Evolutionary conservation across 2,113 vertebrate genomes (phyloP).

Genomic region (Aplodontia rufa): DNA sequence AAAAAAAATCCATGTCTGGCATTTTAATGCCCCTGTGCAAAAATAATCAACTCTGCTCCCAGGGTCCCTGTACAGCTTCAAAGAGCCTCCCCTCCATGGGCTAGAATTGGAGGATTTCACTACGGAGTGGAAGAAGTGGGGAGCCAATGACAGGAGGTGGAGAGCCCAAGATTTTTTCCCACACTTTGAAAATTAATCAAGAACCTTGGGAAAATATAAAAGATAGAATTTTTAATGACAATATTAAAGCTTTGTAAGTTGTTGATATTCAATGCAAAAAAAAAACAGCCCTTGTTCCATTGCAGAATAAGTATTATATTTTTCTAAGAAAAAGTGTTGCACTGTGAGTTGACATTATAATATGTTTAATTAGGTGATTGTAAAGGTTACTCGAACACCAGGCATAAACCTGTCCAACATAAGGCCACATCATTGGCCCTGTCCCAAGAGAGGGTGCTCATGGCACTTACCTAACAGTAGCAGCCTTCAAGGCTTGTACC

Average conservation of each 20-base stretch:
- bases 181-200: slow-evolving; percentile 61
- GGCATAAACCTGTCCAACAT: not conserved
- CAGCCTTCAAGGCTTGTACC: slow-evolving; percentile 47
- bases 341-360: not conserved
- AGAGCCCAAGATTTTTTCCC: slow-evolving; percentile 37
- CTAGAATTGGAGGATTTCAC: slow-evolving; percentile 9
- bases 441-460: not conserved
- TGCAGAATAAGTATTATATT: not conserved
- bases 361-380: slow-evolving; percentile 62
- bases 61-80: slow-evolving; percentile 32
- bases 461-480: slow-evolving; percentile 20
- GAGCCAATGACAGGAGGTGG: not conserved
- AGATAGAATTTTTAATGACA: not conserved
- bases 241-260: slow-evolving; percentile 13
- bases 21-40: slow-evolving; percentile 75
- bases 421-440: not conserved
- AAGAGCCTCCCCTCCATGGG: slow-evolving; percentile 3
- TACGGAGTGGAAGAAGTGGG: not conserved
- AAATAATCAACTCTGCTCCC: slow-evolving; percentile 69
- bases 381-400: not conserved
- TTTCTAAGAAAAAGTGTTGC: slow-evolving; percentile 47
- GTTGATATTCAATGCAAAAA: slow-evolving; percentile 25
- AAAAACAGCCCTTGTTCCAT: not conserved
- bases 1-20: slow-evolving; percentile 58
- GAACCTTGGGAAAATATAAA: slow-evolving; percentile 22